Evolutionary conservation across 2,113 vertebrate genomes (phyloP), one percentile per base, ranked within the genome.

Genomic region (Pontoporia blainvillei): DNA sequence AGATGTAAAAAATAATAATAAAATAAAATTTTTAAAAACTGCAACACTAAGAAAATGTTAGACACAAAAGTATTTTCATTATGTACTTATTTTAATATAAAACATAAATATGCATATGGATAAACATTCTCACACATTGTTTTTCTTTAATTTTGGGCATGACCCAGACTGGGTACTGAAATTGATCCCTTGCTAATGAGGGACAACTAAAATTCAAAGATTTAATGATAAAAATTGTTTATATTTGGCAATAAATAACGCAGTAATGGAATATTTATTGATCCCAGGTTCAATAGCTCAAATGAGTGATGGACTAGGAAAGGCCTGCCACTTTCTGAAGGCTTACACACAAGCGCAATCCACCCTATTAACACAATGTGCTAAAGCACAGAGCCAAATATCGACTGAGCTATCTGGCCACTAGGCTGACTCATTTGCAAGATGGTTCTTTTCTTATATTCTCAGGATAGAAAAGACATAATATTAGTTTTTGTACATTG

Each of bases 211-310:
- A 81, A 97, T 88, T 86, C 59, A 94, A 96, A 91, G 93, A 98
- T 97, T 96, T 97, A 96, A 96, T 79, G 94, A 91, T 84, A 91
- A 62, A 75, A 86, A 93, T 94, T 96, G 94, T 95, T 96, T 95
- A 94, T 81, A 62, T n/a, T 82, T 73, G 39, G 78, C 62, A 82
- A 91, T 89, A 93, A 97, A 96, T 97, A 96, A 97, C 93, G 52
- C 72, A 91, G 66, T 95, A 96, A 97, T 96, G 94, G 88, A 96
- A 94, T 96, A 97, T 91, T 96, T 96, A 96, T 97, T 96, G 95
- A 95, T 97, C 67, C 44, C 54, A 46, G 57, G 36, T 86, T 92
- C 78, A 91, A 85, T 44, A 94, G 66, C 85, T 83, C 41, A 23
- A 83, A 78, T 93, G 86, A 96, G 29, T 62, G 91, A 97, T 83